Conservation (phyloP, 1,140 invertebrate species). For the Caenorhabditis inopinata region DNA sequence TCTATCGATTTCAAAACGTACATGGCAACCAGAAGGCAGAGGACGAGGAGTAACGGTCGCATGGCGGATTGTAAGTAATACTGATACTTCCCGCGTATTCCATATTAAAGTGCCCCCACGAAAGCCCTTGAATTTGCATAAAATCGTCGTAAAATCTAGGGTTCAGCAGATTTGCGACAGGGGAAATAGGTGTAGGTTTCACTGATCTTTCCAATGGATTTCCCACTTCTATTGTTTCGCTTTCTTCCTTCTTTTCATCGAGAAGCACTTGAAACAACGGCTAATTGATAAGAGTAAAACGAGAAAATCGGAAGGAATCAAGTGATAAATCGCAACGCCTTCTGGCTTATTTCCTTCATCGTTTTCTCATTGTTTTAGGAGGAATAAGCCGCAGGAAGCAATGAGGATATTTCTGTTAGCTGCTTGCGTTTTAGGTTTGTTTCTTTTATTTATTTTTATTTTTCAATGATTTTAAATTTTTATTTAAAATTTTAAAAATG, state of each 20-base stretch:
- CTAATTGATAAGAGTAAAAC: slow-evolving; percentile 30
- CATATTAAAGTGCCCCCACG: not conserved
- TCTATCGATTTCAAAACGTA: not conserved
- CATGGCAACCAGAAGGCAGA: not conserved
- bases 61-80: not conserved
- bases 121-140: slow-evolving; percentile 28
- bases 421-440: slow-evolving; percentile 7
- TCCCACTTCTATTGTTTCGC: slow-evolving; percentile 1
- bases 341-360: not conserved
- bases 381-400: not conserved
- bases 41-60: not conserved
- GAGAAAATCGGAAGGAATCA: not conserved
- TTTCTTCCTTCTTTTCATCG: not conserved
- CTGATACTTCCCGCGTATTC: not conserved
- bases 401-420: slow-evolving; percentile 21
- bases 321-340: slow-evolving; percentile 19
- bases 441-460: not conserved
- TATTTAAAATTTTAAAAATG: too few species aligned
- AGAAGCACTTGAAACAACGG: not conserved
- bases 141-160: not conserved
- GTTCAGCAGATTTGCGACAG: not conserved
- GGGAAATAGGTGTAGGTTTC: too few species aligned
- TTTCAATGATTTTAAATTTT: too few species aligned
- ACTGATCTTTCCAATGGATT: too few species aligned
- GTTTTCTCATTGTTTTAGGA: not conserved